Evolutionary conservation across 2,888 invertebrate species (phyloP), one percentile per base, ranked within the genome.

Genomic region (Leptopilina syphax): DNA sequence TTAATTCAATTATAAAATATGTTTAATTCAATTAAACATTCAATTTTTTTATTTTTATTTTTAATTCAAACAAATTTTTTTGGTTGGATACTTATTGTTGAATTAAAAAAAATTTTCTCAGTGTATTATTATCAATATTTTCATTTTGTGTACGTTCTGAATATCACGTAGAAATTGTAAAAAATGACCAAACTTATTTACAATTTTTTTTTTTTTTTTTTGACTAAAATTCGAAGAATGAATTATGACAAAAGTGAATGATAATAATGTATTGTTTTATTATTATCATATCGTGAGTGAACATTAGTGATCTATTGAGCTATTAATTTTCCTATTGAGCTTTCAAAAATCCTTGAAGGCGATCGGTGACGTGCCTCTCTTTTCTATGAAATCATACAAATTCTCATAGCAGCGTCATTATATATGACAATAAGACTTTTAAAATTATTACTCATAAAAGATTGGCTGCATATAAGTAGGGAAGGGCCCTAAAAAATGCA

Each of bases 321-420:
- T 89, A 87, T 88, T 87, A 89, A 88, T 89, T 88, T 87, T 81
- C 44, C 86, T 12, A 82, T 84, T 81, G 83, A 89, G 89, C 89
- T 89, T 89, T 89, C 89, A 84, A 89, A 89, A 87, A 89, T 85
- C 88, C 89, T 89, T 89, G 89, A 89, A 84, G 85, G 66, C 80
- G 81, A 73, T 73, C 57, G 57, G 81, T 82, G 83, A 79, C 80
- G 76, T 81, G 84, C 86, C 86, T 87, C 86, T 84, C 83, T 81
- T 81, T 83, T 84, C 79, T 80, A 87, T 87, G 87, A 87, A 87
- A 87, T 87, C 87, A 87, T 83, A 83, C 81, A 82, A 81, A 86
- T 86, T 85, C 63, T 63, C 86, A 83, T 82, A 82, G 85, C 84
- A 85, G 81, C 79, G 77, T 82, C 81, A 85, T 85, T 87, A 85